Conservation (phyloP, 1,140 invertebrate genomes). For the Lucilia cuprina region DNA sequence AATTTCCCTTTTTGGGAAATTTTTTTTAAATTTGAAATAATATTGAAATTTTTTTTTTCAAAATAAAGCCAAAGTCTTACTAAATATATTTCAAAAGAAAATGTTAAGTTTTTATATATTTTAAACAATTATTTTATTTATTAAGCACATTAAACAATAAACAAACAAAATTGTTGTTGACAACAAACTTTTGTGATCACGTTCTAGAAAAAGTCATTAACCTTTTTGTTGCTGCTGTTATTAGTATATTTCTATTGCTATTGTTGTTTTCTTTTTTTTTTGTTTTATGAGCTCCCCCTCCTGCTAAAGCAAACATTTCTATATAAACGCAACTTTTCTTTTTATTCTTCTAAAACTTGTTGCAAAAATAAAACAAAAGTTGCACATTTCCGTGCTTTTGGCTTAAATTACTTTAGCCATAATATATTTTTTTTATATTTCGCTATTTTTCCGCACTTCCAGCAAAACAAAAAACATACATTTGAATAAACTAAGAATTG, state of each 20-base stretch:
- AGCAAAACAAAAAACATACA: background rate
- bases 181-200: background rate
- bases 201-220: background rate
- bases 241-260: background rate
- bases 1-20: background rate
- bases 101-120: too few relatives aligned
- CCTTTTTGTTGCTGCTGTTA: background rate
- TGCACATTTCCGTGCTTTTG: constrained; percentile 23
- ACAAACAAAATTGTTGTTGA: too few relatives aligned
- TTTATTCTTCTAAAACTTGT: background rate
- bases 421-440: background rate
- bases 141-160: too few relatives aligned
- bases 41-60: background rate
- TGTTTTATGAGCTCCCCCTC: background rate
- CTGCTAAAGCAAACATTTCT: background rate
- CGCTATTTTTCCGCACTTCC: background rate
- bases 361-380: constrained; percentile 6
- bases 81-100: too few relatives aligned
- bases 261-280: background rate
- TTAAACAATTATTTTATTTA: too few relatives aligned
- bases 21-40: background rate
- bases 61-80: too few relatives aligned
- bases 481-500: background rate
- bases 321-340: background rate
- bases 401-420: constrained; percentile 16